Percentiles rank a stretch among this genome's conserved stretches.
phyloP scores from a whole-genome alignment of 2,888 invertebrate species.

The Dione vanillae region DNA sequence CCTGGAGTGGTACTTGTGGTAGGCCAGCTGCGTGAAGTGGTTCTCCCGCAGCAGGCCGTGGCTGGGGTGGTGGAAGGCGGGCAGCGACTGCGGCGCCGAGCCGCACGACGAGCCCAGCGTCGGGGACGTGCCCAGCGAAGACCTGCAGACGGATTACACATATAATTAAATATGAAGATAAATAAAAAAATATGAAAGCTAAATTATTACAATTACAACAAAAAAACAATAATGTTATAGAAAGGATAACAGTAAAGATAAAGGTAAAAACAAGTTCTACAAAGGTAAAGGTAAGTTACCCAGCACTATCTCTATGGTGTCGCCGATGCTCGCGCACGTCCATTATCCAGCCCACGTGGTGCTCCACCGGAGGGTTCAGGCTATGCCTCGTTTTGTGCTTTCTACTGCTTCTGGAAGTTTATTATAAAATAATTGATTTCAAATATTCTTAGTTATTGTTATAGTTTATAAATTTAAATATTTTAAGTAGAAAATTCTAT shows the following conservation, averaged over 20 bases:
- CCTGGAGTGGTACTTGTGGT: slow-evolving; percentile 97
- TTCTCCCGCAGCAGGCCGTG: slow-evolving; percentile 97
- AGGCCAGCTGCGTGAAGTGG: slow-evolving; percentile 98
- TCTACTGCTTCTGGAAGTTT: slow-evolving; percentile 74
- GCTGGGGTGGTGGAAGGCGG: slow-evolving; percentile 97
- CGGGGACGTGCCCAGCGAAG: slow-evolving; percentile 89
- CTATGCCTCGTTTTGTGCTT: slow-evolving; percentile 97
- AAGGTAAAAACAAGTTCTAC: too few relatives aligned
- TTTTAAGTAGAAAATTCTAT: too few relatives aligned
- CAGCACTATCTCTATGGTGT: slow-evolving; percentile 90
- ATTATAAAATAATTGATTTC: neutral
- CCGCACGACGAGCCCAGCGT: slow-evolving; percentile 89
- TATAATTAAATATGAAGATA: too few relatives aligned
- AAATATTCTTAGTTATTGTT: too few relatives aligned
- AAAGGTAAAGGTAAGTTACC: slow-evolving; percentile 70
- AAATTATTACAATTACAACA: too few relatives aligned
- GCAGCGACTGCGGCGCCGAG: slow-evolving; percentile 92
- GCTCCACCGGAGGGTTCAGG: slow-evolving; percentile 96
- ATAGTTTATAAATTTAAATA: too few relatives aligned
- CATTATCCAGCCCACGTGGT: slow-evolving; percentile 99
- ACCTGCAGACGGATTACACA: too few relatives aligned
- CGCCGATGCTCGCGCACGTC: slow-evolving; percentile 93
- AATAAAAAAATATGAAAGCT: too few relatives aligned
- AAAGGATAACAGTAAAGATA: neutral
- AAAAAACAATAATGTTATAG: neutral